phyloP scores from a whole-genome alignment of 2,113 vertebrate genomes.

The Odobenus rosmarus region DNA sequence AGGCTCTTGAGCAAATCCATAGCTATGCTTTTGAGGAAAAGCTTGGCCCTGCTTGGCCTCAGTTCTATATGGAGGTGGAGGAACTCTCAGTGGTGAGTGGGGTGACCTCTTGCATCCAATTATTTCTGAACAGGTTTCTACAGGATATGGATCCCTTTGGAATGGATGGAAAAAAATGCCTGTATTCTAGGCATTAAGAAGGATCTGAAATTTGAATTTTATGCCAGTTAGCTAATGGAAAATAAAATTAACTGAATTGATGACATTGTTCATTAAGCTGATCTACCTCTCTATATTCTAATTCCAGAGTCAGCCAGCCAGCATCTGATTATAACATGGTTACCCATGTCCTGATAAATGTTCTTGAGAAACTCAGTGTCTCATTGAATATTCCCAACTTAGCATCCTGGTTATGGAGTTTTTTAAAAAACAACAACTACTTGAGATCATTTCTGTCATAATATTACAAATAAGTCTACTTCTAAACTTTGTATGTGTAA shows the following conservation, averaged over 20 bases:
- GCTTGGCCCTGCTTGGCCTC: not conserved
- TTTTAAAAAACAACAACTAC: not conserved
- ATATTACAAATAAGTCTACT: not conserved
- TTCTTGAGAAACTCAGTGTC: not conserved
- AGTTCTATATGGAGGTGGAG: not conserved
- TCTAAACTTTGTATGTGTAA: not conserved
- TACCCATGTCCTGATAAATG: not conserved
- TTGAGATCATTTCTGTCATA: not conserved
- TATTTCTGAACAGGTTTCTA: not conserved
- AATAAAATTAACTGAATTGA: not conserved
- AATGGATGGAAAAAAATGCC: not conserved
- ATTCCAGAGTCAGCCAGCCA: not conserved
- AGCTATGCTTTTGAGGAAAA: conserved; percentile 13
- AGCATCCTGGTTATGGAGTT: not conserved
- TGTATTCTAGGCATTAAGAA: not conserved
- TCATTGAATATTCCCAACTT: not conserved
- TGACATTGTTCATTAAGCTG: not conserved
- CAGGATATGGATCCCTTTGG: not conserved
- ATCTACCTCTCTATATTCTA: not conserved
- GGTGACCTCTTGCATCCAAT: not conserved
- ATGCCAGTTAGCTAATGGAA: not conserved
- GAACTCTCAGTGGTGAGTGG: not conserved
- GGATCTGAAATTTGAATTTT: not conserved
- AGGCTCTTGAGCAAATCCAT: not conserved
- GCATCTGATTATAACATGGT: not conserved